Evolutionary conservation across 2,888 invertebrate genomes (phyloP).

Genomic region (Leptinotarsa juncta): DNA sequence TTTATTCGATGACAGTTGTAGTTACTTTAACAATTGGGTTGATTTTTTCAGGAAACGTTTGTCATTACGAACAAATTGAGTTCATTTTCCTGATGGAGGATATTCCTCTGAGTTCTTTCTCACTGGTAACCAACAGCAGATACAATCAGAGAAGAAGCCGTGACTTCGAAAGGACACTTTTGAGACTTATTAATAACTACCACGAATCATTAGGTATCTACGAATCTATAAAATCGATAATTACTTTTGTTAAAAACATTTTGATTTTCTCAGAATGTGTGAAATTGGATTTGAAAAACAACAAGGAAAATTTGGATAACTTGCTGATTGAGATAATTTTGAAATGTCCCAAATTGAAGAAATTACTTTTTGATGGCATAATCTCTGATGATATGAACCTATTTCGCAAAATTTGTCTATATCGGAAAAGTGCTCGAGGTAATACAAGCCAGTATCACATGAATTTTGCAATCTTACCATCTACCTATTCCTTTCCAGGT

Average conservation of each 20-base stretch:
- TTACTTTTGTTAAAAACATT: too few relatives aligned
- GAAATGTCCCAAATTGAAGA: slow-evolving; percentile 63
- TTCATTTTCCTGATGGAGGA: slow-evolving; percentile 64
- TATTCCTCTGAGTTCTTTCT: slow-evolving; percentile 65
- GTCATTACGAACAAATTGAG: slow-evolving; percentile 66
- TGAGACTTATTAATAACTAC: slow-evolving; percentile 63
- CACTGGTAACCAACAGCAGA: slow-evolving; percentile 64
- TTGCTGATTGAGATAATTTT: slow-evolving; percentile 61
- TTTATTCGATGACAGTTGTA: background rate
- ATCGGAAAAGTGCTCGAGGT: slow-evolving; percentile 39
- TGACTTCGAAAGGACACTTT: slow-evolving; percentile 65
- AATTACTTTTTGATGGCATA: slow-evolving; percentile 66
- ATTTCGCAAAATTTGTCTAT: slow-evolving; percentile 55
- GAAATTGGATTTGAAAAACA: slow-evolving; percentile 65
- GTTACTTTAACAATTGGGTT: background rate
- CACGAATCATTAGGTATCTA: slow-evolving; percentile 64
- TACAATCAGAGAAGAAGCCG: slow-evolving; percentile 67
- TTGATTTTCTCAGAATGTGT: slow-evolving; percentile 59
- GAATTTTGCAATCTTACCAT: background rate
- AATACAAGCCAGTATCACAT: slow-evolving; percentile 5
- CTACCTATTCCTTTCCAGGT: slow-evolving; percentile 32
- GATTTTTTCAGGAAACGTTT: slow-evolving; percentile 57
- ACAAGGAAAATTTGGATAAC: slow-evolving; percentile 66
- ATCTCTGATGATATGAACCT: slow-evolving; percentile 63
- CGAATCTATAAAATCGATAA: slow-evolving; percentile 16